Evolutionary conservation across 2,888 invertebrate species (phyloP).

Genomic region (Pristionchus maxplancki): DNA sequence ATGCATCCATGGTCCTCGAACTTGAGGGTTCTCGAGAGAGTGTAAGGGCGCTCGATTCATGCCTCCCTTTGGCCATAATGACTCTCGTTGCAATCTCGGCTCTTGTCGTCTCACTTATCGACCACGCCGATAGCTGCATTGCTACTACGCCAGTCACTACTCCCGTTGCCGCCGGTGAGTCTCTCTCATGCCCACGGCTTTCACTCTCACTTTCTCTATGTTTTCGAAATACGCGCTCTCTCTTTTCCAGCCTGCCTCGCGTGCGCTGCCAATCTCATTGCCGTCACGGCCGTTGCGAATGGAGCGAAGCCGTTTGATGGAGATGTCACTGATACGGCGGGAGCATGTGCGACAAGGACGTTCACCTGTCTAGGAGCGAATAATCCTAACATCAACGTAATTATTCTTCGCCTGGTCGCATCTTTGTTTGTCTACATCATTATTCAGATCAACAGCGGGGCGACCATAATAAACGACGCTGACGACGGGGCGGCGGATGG

Average conservation of each 20-base stretch:
- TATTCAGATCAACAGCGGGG: background rate
- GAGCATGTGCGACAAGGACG: background rate
- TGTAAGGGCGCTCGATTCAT: background rate
- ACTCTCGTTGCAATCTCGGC: background rate
- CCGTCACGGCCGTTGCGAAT: background rate
- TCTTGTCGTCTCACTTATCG: background rate
- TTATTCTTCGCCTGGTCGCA: too few species aligned
- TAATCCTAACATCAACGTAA: background rate
- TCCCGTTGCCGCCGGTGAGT: background rate
- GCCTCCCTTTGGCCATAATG: background rate
- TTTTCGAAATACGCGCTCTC: background rate
- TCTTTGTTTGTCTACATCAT: background rate
- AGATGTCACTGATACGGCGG: background rate
- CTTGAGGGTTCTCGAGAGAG: background rate
- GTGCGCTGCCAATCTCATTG: background rate
- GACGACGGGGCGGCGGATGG: background rate
- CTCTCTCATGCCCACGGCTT: background rate
- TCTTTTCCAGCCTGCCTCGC: background rate
- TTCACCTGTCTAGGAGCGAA: background rate
- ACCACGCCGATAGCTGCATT: background rate
- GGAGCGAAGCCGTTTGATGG: slow-evolving; percentile 4
- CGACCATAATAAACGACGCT: background rate
- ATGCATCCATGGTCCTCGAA: background rate
- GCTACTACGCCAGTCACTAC: background rate
- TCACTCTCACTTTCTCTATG: background rate